Evolutionary conservation across 2,797 vertebrate species (phyloP).

Genomic region (Myioborus miniatus): DNA sequence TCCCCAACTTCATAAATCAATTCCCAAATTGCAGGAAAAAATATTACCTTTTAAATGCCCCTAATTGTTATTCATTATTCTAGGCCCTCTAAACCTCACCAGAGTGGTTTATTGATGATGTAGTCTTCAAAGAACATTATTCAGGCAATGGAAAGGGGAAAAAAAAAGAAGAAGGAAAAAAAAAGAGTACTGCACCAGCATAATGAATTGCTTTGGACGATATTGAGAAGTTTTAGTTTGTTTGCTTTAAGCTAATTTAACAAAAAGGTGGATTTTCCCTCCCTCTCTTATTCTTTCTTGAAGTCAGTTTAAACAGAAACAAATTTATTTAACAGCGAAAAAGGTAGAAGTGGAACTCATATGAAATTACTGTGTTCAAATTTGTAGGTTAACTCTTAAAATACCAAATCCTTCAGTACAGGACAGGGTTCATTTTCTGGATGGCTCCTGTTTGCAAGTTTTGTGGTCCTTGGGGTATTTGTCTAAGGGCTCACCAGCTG

Average conservation of each 20-base stretch:
- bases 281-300: background rate
- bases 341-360: background rate
- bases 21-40: slow-evolving; percentile 71
- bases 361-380: background rate
- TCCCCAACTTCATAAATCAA: slow-evolving; percentile 74
- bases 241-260: slow-evolving; percentile 61
- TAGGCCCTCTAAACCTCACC: slow-evolving; percentile 63
- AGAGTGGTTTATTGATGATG: slow-evolving; percentile 72
- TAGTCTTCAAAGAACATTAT: slow-evolving; percentile 70
- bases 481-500: background rate
- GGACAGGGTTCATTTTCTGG: background rate
- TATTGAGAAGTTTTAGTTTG: slow-evolving; percentile 11
- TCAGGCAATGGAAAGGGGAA: background rate
- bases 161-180: background rate
- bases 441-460: background rate
- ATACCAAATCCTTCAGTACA: background rate
- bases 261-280: background rate
- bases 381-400: background rate
- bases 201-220: slow-evolving; percentile 21
- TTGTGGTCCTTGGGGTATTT: background rate
- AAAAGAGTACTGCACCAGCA: background rate
- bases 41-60: slow-evolving; percentile 75
- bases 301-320: slow-evolving; percentile 10
- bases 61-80: slow-evolving; percentile 80
- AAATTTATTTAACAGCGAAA: slow-evolving; percentile 15